Conservation (phyloP, 1,140 invertebrate genomes). For the Spodoptera litura region DNA sequence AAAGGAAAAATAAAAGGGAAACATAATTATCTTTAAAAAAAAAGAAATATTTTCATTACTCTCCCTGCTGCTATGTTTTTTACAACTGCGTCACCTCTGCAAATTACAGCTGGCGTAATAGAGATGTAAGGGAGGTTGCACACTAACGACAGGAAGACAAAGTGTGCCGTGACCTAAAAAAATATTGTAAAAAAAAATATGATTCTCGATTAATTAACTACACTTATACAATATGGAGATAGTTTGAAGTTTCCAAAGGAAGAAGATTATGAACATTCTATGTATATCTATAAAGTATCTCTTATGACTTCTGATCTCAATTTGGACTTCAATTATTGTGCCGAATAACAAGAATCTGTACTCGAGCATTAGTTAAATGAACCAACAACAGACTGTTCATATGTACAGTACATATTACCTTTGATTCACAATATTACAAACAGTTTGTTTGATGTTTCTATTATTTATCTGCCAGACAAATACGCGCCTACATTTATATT, state of each 20-base stretch:
- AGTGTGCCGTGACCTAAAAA: background rate
- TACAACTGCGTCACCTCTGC: slow-evolving; percentile 27
- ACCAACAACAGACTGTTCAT: too few species aligned
- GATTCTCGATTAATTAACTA: background rate
- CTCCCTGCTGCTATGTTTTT: slow-evolving; percentile 5
- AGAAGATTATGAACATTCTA: too few species aligned
- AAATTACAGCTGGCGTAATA: slow-evolving; percentile 31
- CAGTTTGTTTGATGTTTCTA: too few species aligned
- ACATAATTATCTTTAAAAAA: slow-evolving; percentile 28
- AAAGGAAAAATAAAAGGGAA: slow-evolving; percentile 6
- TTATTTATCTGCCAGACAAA: background rate
- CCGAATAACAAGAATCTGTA: too few species aligned
- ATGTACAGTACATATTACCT: too few species aligned
- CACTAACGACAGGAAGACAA: background rate
- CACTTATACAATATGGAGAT: too few species aligned
- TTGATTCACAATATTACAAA: too few species aligned
- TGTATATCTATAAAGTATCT: too few species aligned
- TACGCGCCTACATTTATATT: background rate
- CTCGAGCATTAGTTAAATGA: too few species aligned
- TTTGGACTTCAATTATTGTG: too few species aligned
- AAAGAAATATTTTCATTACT: slow-evolving; percentile 30
- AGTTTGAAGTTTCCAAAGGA: too few species aligned
- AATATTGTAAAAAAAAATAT: background rate
- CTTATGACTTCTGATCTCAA: too few species aligned
- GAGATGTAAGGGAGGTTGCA: slow-evolving; percentile 21